These are phyloP conservation scores for Selenia dentaria DNA, from an alignment of 2,888 invertebrate species.

Conservation along the genomic window DNA sequence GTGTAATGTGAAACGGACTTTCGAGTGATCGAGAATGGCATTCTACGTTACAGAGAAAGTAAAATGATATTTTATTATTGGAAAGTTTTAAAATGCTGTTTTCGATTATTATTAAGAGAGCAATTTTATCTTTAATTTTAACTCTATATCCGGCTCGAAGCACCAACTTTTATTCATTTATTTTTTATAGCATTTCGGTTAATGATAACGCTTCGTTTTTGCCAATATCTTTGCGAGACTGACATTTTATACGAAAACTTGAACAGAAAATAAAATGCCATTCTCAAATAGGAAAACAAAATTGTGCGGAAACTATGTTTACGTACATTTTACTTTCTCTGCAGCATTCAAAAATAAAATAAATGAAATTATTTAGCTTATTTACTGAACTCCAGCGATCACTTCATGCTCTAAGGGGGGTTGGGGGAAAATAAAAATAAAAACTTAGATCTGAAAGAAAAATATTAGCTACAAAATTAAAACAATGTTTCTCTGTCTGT, in stretches of 20 bases:
- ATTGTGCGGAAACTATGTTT: conserved; percentile 37
- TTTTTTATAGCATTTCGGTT: too few species aligned
- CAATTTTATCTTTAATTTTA: too few species aligned
- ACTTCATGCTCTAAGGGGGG: conserved; percentile 56
- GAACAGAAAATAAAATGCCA: conserved; percentile 53
- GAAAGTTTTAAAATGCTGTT: not conserved
- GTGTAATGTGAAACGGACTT: not conserved
- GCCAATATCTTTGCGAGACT: conserved; percentile 26
- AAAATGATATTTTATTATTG: conserved; percentile 38
- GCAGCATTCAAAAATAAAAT: conserved; percentile 61
- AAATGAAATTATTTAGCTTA: conserved; percentile 44
- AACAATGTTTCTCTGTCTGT: not conserved
- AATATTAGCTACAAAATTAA: conserved; percentile 41
- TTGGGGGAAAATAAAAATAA: conserved; percentile 42
- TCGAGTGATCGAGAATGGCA: conserved; percentile 52
- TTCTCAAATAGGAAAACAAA: conserved; percentile 38
- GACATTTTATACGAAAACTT: conserved; percentile 37
- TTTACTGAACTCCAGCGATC: conserved; percentile 40
- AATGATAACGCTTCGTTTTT: too few species aligned
- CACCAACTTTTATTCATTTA: not conserved
- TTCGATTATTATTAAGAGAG: too few species aligned
- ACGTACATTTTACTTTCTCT: conserved; percentile 82
- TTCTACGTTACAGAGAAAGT: conserved; percentile 70
- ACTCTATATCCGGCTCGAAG: not conserved
- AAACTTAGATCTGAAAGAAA: conserved; percentile 61